Evolutionary conservation across 2,797 vertebrate genomes (phyloP), one percentile per base, ranked within the genome.

Genomic region (Jordanella pulchra): DNA sequence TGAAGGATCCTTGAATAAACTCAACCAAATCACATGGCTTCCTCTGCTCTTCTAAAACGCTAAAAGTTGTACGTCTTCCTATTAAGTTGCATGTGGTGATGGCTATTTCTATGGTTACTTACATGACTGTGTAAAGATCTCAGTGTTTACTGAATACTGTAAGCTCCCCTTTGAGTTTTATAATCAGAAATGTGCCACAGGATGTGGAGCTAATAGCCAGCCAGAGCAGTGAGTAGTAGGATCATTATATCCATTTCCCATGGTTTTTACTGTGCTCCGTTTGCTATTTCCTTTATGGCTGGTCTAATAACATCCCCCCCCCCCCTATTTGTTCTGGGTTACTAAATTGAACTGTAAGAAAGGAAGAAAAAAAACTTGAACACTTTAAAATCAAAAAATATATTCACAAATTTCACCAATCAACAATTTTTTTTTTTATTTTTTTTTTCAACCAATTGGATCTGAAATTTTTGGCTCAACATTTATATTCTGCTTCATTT

Each of bases 181-280:
- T n/a, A 44, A 58, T 72, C 72, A 58, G 45, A 79, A 75, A 82
- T 51, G 39, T 72, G 61, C 72, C 76, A 75, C 65, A 28, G 76
- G 69, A 83, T 27, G 65, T 54, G 27, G 73, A 66, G 67, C 23
- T 78, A 27, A 77, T 76, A 65, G 77, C 77, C 75, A 76, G 47
- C 58, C 15, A 10, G 60, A 7, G 1, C 45, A 27, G 48, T 71
- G 56, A 71, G 67, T 73, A 71, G 67, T 69, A 70, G 35, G 81
- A 65, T 76, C 65, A 82, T 89, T 73, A 79, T 81, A 85, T 76
- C 39, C 72, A 64, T 82, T 87, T 86, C 47, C 68, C 66, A 30
- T 71, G 23, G 70, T 69, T 80, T 53, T 83, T 79, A 44, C 71
- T 72, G 69, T 70, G 65, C 60, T 35, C 61, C 9, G 77, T 79